Conservation (phyloP, 2,888 invertebrate genomes). For the Drosophila putrida region DNA sequence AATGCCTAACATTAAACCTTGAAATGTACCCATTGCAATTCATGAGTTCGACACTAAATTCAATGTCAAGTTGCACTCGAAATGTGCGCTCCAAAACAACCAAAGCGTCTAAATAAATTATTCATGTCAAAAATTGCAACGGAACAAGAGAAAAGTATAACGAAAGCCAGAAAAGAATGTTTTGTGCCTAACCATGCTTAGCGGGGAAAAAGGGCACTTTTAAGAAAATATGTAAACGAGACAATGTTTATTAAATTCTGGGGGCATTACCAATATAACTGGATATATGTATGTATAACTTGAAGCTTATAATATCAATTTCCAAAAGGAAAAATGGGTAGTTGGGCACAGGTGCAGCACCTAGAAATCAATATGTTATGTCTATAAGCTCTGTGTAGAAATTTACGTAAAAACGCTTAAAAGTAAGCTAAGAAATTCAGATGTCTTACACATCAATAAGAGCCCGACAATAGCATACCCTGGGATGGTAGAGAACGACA, state of each 20-base stretch:
- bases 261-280: too few species aligned
- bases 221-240: background rate
- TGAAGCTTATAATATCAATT: too few species aligned
- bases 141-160: conserved; percentile 19
- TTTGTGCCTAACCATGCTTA: background rate
- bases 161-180: conserved; percentile 2
- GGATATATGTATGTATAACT: too few species aligned
- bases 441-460: too few species aligned
- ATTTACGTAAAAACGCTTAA: too few species aligned
- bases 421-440: too few species aligned
- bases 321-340: too few species aligned
- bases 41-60: conserved; percentile 42
- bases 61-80: conserved; percentile 73
- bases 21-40: conserved; percentile 35
- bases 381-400: too few species aligned
- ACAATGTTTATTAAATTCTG: background rate
- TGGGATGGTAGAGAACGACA: too few species aligned
- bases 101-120: conserved; percentile 67
- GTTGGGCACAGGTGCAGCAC: too few species aligned
- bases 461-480: too few species aligned
- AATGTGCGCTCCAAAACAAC: conserved; percentile 47
- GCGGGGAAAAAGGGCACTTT: background rate
- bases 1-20: conserved; percentile 43
- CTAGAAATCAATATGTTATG: too few species aligned
- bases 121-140: conserved; percentile 54